Conservation (phyloP, 2,797 vertebrate species). For the Poeciliopsis infans region DNA sequence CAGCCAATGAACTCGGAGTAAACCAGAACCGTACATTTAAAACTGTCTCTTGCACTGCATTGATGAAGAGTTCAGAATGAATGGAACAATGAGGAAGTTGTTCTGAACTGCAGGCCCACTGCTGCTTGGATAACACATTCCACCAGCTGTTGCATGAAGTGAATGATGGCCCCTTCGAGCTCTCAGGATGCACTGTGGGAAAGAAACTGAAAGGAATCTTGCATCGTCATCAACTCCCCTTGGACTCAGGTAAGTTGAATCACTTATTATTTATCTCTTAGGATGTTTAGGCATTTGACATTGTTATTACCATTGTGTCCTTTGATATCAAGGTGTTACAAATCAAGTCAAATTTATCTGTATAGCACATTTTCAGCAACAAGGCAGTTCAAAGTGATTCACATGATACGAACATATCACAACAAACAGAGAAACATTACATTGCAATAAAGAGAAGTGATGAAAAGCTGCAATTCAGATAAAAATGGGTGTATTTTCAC, state of each 20-base stretch:
- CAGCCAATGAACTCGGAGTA: conserved; percentile 2
- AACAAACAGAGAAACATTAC: not conserved
- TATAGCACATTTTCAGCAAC: not conserved
- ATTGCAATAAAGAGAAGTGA: no score
- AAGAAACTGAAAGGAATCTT: not conserved
- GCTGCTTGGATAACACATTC: conserved; percentile 23
- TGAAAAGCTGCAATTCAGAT: no score
- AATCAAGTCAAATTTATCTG: not conserved
- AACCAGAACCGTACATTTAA: not conserved
- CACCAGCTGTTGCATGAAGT: conserved; percentile 61
- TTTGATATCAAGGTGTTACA: not conserved
- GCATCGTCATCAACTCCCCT: conserved; percentile 25
- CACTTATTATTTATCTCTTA: conserved; percentile 23
- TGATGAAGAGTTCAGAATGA: not conserved
- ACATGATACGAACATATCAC: not conserved
- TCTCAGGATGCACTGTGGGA: conserved; percentile 48
- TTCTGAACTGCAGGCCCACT: not conserved
- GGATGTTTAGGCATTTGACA: not conserved
- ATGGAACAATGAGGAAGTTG: not conserved
- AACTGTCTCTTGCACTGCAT: conserved; percentile 13
- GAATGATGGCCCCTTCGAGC: conserved; percentile 33
- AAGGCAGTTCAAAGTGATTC: not conserved
- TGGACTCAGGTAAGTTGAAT: conserved; percentile 29
- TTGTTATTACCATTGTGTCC: conserved; percentile 19
- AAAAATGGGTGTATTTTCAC: no score